Evolutionary conservation across 2,113 vertebrate species (phyloP), one percentile per base, ranked within the genome.

Genomic region (Oryzias javanicus): DNA sequence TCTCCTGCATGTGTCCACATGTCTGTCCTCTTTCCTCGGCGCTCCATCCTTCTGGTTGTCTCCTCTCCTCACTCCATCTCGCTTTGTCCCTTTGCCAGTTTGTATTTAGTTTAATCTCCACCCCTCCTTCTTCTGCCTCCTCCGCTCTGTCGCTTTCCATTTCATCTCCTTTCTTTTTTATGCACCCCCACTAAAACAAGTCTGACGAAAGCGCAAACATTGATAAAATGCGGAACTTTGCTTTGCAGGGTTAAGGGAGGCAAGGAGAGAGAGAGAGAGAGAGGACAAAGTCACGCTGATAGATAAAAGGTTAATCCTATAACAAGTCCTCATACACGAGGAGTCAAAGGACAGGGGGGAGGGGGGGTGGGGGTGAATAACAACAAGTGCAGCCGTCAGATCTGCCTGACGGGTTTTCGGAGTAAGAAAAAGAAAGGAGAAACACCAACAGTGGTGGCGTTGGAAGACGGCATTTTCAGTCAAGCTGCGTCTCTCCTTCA

Each of bases 71-170:
- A 81, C 79, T 83, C 86, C 72, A 42, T 4, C 55, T 90, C 85
- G 74, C 89, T 77, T 91, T 88, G 89, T 90, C 79, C 70, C 80
- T 81, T 87, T 90, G 91, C 90, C 91, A 91, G 85, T 85, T 89
- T 84, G 84, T 75, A 79, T 92, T 92, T 82, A 66, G 79, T 86
- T 84, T 82, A 82, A 90, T 88, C 86, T 83, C 80, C 80, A 49
- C 88, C 85, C 84, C 85, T 81, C 88, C 82, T 86, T 85, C 83
- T 72, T 64, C 60, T 60, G 78, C 67, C 82, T 90, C 83, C 83
- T 86, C 87, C 52, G 75, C 83, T 82, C 84, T 85, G 89, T 91
- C 87, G 60, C 88, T 89, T 89, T 88, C 83, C 51, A 88, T 92
- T 84, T 67, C 82, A 73, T 89, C 84, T 85, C 72, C n/a, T n/a